These are phyloP conservation scores for Mizuhopecten yessoensis DNA, from an alignment of 1,140 invertebrate species.

Conservation along the genomic window DNA sequence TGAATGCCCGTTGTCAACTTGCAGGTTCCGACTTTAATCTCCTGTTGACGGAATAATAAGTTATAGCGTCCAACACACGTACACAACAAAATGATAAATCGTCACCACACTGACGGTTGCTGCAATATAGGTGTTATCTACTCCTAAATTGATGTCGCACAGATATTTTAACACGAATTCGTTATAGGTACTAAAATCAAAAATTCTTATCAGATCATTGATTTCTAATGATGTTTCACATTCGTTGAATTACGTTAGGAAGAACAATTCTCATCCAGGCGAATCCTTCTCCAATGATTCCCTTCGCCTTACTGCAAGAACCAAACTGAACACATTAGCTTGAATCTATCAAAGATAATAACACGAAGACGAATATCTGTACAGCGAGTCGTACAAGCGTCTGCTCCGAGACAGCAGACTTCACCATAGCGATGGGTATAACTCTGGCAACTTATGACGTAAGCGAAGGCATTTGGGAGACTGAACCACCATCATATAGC, in stretches of 20 bases:
- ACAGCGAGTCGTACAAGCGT: background rate
- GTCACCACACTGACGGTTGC: background rate
- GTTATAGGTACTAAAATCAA: background rate
- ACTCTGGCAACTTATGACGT: background rate
- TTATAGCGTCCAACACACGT: background rate
- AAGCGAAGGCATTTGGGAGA: slow-evolving; percentile 8
- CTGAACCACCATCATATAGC: background rate
- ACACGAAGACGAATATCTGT: background rate
- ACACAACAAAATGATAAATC: too few species aligned
- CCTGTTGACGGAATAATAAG: background rate
- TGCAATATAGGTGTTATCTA: background rate
- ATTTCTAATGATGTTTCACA: background rate
- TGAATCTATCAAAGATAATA: background rate
- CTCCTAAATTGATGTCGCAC: background rate
- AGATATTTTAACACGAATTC: background rate
- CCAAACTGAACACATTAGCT: background rate
- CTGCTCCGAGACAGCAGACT: background rate
- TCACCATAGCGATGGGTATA: slow-evolving; percentile 38
- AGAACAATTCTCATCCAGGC: background rate
- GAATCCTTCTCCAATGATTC: background rate
- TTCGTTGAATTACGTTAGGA: background rate
- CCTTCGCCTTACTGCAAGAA: background rate
- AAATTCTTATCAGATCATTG: background rate
- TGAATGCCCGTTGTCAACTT: background rate
- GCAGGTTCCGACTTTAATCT: background rate